Base-by-base conservation (phyloP, 2,888 invertebrate species). In the Ornithoptera priamus region DNA sequence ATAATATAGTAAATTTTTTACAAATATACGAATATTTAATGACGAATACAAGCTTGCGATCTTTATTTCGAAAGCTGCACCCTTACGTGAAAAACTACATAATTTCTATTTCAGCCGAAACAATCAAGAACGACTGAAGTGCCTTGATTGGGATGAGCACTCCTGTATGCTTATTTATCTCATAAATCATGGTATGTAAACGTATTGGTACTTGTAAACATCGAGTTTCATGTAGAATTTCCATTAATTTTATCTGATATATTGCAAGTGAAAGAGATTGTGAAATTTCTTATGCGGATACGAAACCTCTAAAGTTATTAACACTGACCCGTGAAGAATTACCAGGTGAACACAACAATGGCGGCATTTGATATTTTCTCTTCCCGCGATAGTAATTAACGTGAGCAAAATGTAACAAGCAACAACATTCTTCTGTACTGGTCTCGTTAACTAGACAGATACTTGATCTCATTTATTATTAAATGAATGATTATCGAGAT, bases 311-410 rank as follows among this genome's bases (percentile, higher is more conserved):
- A 53, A 65, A 63, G 62, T 62, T 68, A 64, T 68, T 70, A 50
- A 70, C 66, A 70, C 70, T 70, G 70, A 68, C 68, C 66, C 63
- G 64, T 62, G 71, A 72, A 65, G 66, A 70, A 58, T 70, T 69
- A 72, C 72, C 64, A 70, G 72, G 70, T 56, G 60, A 57, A 61
- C 71, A 73, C 68, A 74, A 77, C 77, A 76, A 76, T 78, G 72
- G 75, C 60, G 57, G 65, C 61, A 72, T 69, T 74, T 59, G 63
- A n/a, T 62, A 42, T 67, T 70, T 70, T 70, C 70, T 71, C 70
- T 69, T 69, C 68, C 65, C 50, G 63, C 66, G 63, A 60, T 36
- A 59, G 59, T 66, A 70, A 70, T 70, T 66, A 70, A 67, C 59
- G 70, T 67, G 70, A 63, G 59, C 46, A 66, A 65, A 39, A 69